Evolutionary conservation across 2,797 vertebrate species (phyloP), one percentile per base, ranked within the genome.

Genomic region (Ambastaia sidthimunki): DNA sequence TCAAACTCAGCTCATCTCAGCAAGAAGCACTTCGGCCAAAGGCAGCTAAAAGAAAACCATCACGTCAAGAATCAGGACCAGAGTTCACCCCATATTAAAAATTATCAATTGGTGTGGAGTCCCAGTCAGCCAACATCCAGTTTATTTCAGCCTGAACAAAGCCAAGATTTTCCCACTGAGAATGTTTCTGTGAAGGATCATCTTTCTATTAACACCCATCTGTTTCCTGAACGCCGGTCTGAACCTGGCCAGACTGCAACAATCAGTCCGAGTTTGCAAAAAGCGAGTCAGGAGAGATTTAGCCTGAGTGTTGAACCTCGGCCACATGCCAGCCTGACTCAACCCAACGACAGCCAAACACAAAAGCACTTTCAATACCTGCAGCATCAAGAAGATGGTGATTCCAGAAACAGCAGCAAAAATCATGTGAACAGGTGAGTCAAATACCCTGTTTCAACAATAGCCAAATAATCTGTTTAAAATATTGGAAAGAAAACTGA

Each of bases 231-330:
- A 63, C 25, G 9, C 70, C 78, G 44, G 7, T 28, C 23, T 67
- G 73, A 23, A 71, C 6, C 44, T 21, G 63, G 80, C 37, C 66
- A 80, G 25, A 25, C 57, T 65, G 21, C 68, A 11, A 31, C 0
- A 2, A 28, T 52, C 25, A n/a, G 37, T 55, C 10, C 52, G 48
- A 80, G 77, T 66, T 19, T 66, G 71, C 44, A 21, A 55, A 71
- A 71, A 41, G 31, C 21, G 25, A 60, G 74, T 54, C 74, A 76
- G 60, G 50, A 67, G 13, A 84, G 71, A 44, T 74, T 68, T 52
- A 75, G 80, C 16, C 25, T 71, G 44, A 82, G 68, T 57, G 82
- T 71, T 66, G 72, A 68, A 44, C 10, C 41, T 44, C 41, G 7
- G 37, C 7, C 7, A 6, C 7, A 11, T 44, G 41, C 41, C 41